Evolutionary conservation across 1,140 invertebrate species (phyloP).

Genomic region (Drosophila ambigua): DNA sequence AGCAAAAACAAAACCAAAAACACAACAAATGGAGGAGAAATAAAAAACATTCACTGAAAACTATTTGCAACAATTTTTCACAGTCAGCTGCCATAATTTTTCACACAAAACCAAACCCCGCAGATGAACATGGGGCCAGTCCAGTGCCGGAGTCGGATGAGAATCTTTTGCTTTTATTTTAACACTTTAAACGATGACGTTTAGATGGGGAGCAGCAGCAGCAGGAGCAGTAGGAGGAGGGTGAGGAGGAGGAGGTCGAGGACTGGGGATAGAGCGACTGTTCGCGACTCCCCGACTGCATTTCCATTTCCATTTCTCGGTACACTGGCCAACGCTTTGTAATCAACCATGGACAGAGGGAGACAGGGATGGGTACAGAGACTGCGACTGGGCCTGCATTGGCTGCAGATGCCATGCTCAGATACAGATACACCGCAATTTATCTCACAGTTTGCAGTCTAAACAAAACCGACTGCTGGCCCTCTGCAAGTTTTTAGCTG

Average conservation of each 20-base stretch:
- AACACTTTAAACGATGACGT: constrained; percentile 76
- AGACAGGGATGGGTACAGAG: not conserved
- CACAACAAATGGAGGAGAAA: constrained; percentile 21
- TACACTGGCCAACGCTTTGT: constrained; percentile 62
- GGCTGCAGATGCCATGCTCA: constrained; percentile 52
- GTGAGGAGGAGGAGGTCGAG: not conserved
- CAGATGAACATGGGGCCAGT: constrained; percentile 42
- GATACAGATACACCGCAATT: constrained; percentile 78
- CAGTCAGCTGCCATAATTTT: constrained; percentile 81
- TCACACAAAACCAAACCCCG: constrained; percentile 65
- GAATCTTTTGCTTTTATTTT: constrained; percentile 68
- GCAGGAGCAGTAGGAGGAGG: not conserved
- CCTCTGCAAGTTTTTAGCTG: constrained; percentile 52
- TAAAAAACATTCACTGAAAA: constrained; percentile 76
- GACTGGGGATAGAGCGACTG: constrained; percentile 19
- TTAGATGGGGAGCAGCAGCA: constrained; percentile 28
- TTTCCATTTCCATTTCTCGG: constrained; percentile 80
- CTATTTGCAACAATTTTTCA: constrained; percentile 82
- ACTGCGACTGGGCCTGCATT: constrained; percentile 10
- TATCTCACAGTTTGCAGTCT: constrained; percentile 82
- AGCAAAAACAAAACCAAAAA: constrained; percentile 3
- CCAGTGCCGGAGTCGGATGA: constrained; percentile 7
- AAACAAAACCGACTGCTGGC: constrained; percentile 74
- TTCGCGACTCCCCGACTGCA: constrained; percentile 31
- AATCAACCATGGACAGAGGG: constrained; percentile 54